Base-by-base conservation (phyloP, 2,113 vertebrate species). In the Cephalophus harveyi region DNA sequence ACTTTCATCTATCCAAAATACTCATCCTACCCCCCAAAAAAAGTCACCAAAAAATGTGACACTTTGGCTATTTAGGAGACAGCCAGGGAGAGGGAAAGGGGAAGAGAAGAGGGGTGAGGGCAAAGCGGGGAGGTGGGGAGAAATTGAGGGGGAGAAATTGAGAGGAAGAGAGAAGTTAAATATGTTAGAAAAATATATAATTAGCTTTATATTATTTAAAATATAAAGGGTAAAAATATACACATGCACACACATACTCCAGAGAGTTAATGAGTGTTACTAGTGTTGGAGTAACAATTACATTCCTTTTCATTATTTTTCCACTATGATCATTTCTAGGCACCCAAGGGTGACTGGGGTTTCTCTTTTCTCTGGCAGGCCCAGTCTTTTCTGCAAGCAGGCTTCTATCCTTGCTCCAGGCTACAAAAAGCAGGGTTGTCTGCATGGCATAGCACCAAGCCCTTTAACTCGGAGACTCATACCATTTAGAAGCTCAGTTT, bases 401-500 rank as follows among this genome's bases (percentile, higher is more conserved):
- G 97, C 91, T 74, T 82, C 94, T 19, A 30, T 79, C 60, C 62
- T 76, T 5, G 5, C 5, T 93, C 5, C 36, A 96, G 93, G 78
- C 95, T 98, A 87, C 55, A 87, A 94, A 89, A 95, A 97, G 46
- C 88, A 95, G 94, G 59, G 62, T 30, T 94, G 86, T 97, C 93
- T 93, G 87, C 79, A 78, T 86, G 97, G 96, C 97, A 91, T 9
- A 48, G 52, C 46, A 96, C 86, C 94, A 97, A 97, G 82, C 67
- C 94, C 97, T 97, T 97, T 95, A 96, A 97, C 96, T 97, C 88
- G 27, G 89, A 96, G 92, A 97, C 57, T 98, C 83, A n/a, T 85
- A 91, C 87, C 97, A 98, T 96, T 98, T 95, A 93, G 91, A 93
- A 93, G 91, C 89, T 93, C 88, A 76, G 71, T 89, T 97, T 97